A percentile compares a stretch with the other conserved stretches of the same genome.
phyloP scores from a whole-genome alignment of 2,888 invertebrate genomes.

The Limnephilus rhombicus region DNA sequence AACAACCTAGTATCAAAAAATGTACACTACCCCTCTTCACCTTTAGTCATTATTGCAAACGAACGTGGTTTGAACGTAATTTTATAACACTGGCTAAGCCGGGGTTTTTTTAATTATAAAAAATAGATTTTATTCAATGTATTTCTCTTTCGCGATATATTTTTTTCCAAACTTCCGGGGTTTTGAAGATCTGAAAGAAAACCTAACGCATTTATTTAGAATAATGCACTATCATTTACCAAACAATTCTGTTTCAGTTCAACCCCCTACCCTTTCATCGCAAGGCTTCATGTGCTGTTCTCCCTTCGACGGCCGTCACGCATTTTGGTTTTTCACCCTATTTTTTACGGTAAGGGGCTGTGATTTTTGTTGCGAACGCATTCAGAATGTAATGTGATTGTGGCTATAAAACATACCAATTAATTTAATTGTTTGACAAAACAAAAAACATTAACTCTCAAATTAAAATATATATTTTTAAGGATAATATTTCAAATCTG shows the following conservation, averaged over 20 bases:
- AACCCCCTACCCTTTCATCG: not conserved
- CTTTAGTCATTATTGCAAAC: no score
- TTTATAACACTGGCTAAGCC: not conserved
- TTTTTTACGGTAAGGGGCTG: slow-evolving; percentile 55
- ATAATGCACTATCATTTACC: slow-evolving; percentile 11
- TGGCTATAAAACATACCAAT: not conserved
- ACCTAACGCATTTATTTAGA: not conserved
- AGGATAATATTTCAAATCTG: not conserved
- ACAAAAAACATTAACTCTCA: not conserved
- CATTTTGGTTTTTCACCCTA: slow-evolving; percentile 62
- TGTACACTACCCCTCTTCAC: no score
- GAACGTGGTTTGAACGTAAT: not conserved
- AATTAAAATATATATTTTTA: not conserved
- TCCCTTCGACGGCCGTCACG: slow-evolving; percentile 54
- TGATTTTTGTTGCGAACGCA: not conserved
- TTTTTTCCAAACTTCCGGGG: not conserved
- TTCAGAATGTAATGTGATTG: slow-evolving; percentile 4
- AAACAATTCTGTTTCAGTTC: not conserved
- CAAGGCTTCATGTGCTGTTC: not conserved
- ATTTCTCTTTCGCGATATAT: not conserved
- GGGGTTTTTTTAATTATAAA: no score
- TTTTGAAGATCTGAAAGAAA: not conserved
- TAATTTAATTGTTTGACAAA: not conserved
- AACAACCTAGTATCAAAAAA: no score
- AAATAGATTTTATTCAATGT: not conserved